Conservation (phyloP, 2,113 vertebrate genomes). For the Alces alces region DNA sequence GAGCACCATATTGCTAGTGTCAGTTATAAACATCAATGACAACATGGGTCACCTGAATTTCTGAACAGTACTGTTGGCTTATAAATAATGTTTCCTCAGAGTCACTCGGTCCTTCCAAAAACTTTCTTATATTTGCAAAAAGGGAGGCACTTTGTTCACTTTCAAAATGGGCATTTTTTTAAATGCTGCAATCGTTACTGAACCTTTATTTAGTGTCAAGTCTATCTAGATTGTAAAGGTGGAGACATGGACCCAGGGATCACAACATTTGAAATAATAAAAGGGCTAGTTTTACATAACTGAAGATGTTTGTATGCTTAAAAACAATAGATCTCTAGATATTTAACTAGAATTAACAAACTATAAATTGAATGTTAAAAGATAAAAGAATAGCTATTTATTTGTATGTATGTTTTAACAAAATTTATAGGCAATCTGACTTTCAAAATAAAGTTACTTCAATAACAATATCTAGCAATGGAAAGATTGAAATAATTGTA, state of each 20-base stretch:
- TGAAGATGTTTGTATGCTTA: not conserved
- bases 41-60: not conserved
- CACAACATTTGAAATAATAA: not conserved
- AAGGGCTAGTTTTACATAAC: not conserved
- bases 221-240: not conserved
- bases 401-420: not conserved
- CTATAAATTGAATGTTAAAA: not conserved
- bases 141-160: not conserved
- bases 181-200: not conserved
- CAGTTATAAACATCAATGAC: not conserved
- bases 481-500: not conserved
- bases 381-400: not conserved
- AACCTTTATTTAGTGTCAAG: not conserved
- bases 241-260: not conserved
- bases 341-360: not conserved
- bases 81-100: not conserved
- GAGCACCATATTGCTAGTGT: not conserved
- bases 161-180: not conserved
- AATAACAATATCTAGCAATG: not conserved
- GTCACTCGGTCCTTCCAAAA: not conserved
- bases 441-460: not conserved
- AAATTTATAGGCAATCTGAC: not conserved
- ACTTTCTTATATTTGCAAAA: not conserved
- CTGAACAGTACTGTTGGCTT: not conserved
- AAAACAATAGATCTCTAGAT: not conserved